Evolutionary conservation across 1,140 invertebrate species (phyloP), one percentile per base, ranked within the genome.

Genomic region (Coptotermes formosanus): DNA sequence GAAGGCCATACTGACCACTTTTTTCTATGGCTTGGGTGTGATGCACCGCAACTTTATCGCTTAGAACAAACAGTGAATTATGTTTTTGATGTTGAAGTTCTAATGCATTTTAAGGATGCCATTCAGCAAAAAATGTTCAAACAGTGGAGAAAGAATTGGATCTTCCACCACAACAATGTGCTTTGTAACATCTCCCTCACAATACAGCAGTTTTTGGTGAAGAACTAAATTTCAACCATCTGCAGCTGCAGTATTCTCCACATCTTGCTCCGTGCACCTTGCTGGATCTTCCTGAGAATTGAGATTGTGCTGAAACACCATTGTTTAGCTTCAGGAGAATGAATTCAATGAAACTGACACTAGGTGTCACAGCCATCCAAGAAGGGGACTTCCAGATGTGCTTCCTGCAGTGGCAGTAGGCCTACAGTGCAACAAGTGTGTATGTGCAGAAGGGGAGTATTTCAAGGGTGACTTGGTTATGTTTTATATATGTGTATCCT

Each of bases 91-190:
- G 38, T 38, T 38, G 38, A 38, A 38, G 38, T 38, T 38, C 2
- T 38, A 38, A 38, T 38, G 38, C 38, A 2, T 38, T 38, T 38
- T 38, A 38, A 38, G 38, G 38, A 4, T 38, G 23, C 38, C 55
- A 82, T 86, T 82, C 55, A 23, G 48, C 38, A 38, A 38, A 38
- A 38, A 38, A 38, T 38, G 4, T 38, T 4, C 38, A 38, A 38
- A 38, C 38, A 38, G 2, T 38, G 38, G 38, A 38, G 9, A 19
- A 30, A 21, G 25, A 59, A 88, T 48, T 90, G 88, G 88, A 84
- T 88, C n/a, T 86, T 90, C 23, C 88, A 90, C 48, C 89, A 90
- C 86, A 89, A 90, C 87, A 91, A 90, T 88, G 89, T 88, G 21
- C 88, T 88, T 45, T 86, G 87, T 69, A 88, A 90, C 84, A 86